These are phyloP conservation scores for Drosophila watanabei DNA, from an alignment of 1,140 invertebrate species.

Conservation along the genomic window DNA sequence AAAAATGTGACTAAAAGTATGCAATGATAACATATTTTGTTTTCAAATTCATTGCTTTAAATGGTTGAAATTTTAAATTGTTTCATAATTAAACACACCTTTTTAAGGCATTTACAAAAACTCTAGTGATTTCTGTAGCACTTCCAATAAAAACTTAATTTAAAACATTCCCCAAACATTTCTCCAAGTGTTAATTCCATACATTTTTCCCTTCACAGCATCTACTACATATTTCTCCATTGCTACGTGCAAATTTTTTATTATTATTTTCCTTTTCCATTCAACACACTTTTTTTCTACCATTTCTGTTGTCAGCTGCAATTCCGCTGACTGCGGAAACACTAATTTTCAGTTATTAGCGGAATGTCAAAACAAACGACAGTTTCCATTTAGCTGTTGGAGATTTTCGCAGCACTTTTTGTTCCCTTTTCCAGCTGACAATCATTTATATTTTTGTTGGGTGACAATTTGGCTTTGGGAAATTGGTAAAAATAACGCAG, in stretches of 20 bases:
- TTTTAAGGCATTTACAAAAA: too few species aligned
- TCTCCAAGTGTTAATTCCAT: not conserved
- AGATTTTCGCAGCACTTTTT: slow-evolving; percentile 23
- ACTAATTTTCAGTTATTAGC: slow-evolving; percentile 78
- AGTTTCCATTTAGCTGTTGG: slow-evolving; percentile 45
- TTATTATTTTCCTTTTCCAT: slow-evolving; percentile 16
- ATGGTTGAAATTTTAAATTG: too few species aligned
- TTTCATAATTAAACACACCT: too few species aligned
- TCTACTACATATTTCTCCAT: slow-evolving; percentile 1
- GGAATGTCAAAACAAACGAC: slow-evolving; percentile 77
- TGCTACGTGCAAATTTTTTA: not conserved
- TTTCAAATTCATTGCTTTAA: too few species aligned
- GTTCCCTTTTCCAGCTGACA: slow-evolving; percentile 25
- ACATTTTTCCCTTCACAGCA: too few species aligned
- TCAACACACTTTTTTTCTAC: slow-evolving; percentile 11
- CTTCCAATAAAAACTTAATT: not conserved
- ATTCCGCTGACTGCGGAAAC: slow-evolving; percentile 48
- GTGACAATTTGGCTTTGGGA: slow-evolving; percentile 15
- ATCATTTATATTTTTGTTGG: slow-evolving; percentile 17
- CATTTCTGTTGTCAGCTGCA: slow-evolving; percentile 18
- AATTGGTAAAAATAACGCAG: slow-evolving; percentile 16
- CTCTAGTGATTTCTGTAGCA: not conserved
- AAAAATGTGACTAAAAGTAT: not conserved
- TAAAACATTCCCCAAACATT: not conserved
- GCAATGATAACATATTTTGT: too few species aligned